Percentiles rank a stretch among this genome's conserved stretches.
Evolutionary conservation across 2,888 invertebrate genomes (phyloP).

Genomic region (Folsomia candida): DNA sequence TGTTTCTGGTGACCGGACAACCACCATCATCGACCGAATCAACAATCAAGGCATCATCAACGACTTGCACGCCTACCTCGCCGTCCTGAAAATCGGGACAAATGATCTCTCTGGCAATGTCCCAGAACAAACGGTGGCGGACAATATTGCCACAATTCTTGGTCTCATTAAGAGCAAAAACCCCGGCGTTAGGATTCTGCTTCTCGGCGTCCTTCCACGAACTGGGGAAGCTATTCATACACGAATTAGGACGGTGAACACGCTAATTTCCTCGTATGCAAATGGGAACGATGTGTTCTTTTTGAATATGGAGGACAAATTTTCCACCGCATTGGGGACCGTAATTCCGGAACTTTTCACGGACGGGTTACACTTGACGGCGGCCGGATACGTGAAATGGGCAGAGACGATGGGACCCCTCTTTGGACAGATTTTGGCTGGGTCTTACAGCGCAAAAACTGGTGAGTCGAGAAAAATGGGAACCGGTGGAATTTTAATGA

Average conservation of each 20-base stretch:
- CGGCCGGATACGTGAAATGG: constrained; percentile 27
- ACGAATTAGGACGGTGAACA: constrained; percentile 23
- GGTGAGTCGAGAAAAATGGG: too few relatives aligned
- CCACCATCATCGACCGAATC: constrained; percentile 24
- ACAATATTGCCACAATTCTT: constrained; percentile 26
- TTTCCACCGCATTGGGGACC: constrained; percentile 20
- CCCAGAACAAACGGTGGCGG: neutral
- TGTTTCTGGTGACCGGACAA: constrained; percentile 17
- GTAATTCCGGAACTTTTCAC: constrained; percentile 20
- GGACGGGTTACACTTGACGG: constrained; percentile 17
- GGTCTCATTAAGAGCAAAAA: constrained; percentile 18
- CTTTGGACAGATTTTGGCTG: constrained; percentile 17
- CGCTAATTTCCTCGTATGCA: constrained; percentile 5
- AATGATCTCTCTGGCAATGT: constrained; percentile 23
- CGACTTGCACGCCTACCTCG: constrained; percentile 18
- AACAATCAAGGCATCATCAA: constrained; percentile 22
- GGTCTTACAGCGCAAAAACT: neutral
- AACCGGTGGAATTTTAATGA: too few relatives aligned
- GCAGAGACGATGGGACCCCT: constrained; percentile 29
- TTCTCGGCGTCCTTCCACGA: constrained; percentile 33
- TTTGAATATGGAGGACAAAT: constrained; percentile 29
- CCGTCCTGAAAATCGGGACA: constrained; percentile 29
- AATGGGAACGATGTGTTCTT: constrained; percentile 20
- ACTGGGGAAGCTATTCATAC: constrained; percentile 19
- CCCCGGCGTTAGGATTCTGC: constrained; percentile 26